These are phyloP conservation scores for Rhinella marina DNA, from an alignment of 2,797 vertebrate species.

Conservation along the genomic window DNA sequence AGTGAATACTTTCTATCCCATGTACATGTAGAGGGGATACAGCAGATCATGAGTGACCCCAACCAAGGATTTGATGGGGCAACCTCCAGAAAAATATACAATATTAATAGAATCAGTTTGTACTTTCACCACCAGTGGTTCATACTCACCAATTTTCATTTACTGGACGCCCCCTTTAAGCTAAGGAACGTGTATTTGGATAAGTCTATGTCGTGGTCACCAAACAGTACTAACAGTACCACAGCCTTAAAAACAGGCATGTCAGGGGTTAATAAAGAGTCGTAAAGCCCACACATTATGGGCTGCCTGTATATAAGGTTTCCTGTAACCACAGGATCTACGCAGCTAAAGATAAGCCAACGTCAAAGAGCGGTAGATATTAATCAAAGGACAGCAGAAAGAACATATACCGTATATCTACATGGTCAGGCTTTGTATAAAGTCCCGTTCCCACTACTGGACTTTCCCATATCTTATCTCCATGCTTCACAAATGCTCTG, in stretches of 20 bases:
- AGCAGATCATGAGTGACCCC: background rate
- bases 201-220: background rate
- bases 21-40: background rate
- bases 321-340: conserved; percentile 34
- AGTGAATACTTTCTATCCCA: background rate
- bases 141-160: background rate
- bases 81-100: background rate
- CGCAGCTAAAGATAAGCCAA: conserved; percentile 45
- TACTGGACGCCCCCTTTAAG: background rate
- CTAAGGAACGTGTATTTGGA: background rate
- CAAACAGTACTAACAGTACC: background rate
- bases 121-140: background rate
- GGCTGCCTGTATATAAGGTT: conserved; percentile 33
- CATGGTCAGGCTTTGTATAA: background rate
- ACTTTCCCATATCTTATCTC: background rate
- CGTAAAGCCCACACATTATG: conserved; percentile 28
- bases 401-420: background rate
- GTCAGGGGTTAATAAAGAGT: conserved; percentile 17
- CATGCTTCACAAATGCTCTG: no score
- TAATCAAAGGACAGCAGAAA: conserved; percentile 13
- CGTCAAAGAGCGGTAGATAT: conserved; percentile 17
- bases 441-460: background rate
- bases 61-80: background rate
- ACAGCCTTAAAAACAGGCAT: background rate
- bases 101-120: background rate